A percentile compares a stretch with the other conserved stretches of the same genome.
These are phyloP conservation scores for Galeopsomyia nigrocyanea DNA, from an alignment of 2,888 invertebrate species.

Conservation along the genomic window DNA sequence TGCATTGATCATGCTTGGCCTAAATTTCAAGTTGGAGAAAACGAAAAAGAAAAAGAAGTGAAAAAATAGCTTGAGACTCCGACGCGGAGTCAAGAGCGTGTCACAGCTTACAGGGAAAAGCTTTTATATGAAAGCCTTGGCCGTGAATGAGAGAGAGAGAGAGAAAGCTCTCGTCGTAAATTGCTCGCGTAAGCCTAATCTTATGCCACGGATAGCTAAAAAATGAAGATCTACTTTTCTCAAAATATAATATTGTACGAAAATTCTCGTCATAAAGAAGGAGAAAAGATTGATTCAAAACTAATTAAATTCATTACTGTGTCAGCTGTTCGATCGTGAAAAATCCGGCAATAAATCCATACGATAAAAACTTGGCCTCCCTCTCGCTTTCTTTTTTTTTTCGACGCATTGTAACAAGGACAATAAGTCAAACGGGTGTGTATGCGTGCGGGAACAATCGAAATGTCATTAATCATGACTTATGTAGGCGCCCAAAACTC, in stretches of 20 bases:
- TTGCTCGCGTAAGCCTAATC: constrained; percentile 66
- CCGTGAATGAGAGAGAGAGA: constrained; percentile 62
- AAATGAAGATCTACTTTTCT: constrained; percentile 9
- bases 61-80: constrained; percentile 30
- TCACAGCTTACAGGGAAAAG: constrained; percentile 69
- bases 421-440: constrained; percentile 38
- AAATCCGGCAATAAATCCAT: constrained; percentile 23
- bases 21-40: too few species aligned
- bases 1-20: too few species aligned
- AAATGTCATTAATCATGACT: constrained; percentile 47
- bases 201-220: constrained; percentile 59
- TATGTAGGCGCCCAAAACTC: constrained; percentile 21
- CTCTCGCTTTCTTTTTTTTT: not conserved
- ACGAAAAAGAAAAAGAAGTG: constrained; percentile 1
- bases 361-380: not conserved
- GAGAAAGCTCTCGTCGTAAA: constrained; percentile 59
- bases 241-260: not conserved
- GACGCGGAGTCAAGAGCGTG: constrained; percentile 55
- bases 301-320: constrained; percentile 37
- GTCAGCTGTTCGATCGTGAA: constrained; percentile 2
- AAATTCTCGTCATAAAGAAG: not conserved
- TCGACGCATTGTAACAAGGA: constrained; percentile 22
- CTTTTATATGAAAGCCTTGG: constrained; percentile 66
- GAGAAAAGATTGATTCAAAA: not conserved
- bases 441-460: constrained; percentile 35